phyloP scores from a whole-genome alignment of 2,113 vertebrate genomes.

The Hassar affinis region DNA sequence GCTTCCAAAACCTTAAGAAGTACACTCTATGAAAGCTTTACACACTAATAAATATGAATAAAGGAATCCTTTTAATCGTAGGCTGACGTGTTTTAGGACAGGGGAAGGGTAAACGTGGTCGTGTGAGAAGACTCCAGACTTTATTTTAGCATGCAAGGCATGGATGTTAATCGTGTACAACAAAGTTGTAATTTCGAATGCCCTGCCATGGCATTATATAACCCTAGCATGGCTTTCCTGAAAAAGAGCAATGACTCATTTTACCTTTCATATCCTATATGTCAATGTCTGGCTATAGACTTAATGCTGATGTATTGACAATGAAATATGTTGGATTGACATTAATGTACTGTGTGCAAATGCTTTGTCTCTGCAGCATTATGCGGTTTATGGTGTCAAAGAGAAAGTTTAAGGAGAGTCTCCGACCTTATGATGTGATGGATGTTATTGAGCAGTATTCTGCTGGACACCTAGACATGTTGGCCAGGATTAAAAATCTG shows the following conservation, averaged over 20 bases:
- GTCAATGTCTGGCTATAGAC: not conserved
- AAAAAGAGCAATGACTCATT: not conserved
- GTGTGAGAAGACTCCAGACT: not conserved
- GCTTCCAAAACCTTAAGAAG: not conserved
- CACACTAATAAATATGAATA: not conserved
- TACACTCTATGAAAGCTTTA: not conserved
- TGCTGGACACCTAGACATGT: constrained; percentile 95
- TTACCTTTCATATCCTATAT: not conserved
- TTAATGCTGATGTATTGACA: constrained; percentile 18
- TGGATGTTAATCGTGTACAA: not conserved
- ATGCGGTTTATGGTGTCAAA: constrained; percentile 98
- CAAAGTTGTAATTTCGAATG: not conserved
- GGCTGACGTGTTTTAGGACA: not conserved
- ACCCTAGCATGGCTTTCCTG: not conserved
- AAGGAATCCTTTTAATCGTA: not conserved
- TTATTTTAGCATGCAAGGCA: not conserved
- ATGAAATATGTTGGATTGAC: not conserved
- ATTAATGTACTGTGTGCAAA: constrained; percentile 33
- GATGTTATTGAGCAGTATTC: constrained; percentile 98
- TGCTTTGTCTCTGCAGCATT: constrained; percentile 74
- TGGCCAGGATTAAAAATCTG: constrained; percentile 95
- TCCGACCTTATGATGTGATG: constrained; percentile 96
- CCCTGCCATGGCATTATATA: not conserved
- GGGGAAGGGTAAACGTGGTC: not conserved
- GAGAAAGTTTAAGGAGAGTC: constrained; percentile 96